A percentile compares a stretch with the other conserved stretches of the same genome.
These are phyloP conservation scores for Cydia amplana DNA, from an alignment of 1,140 invertebrate species.

Conservation along the genomic window DNA sequence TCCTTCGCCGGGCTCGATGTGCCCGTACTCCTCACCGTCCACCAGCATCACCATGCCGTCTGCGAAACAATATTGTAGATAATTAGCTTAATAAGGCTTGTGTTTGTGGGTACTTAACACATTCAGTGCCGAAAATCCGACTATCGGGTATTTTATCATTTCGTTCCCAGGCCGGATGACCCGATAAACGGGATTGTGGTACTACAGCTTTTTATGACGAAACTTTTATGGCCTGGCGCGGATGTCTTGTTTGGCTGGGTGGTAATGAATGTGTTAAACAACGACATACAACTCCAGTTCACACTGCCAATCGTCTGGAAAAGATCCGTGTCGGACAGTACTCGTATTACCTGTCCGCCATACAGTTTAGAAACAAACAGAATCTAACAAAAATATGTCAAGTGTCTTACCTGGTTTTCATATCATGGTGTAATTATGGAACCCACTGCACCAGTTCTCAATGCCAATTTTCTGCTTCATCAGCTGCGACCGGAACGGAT, in stretches of 20 bases:
- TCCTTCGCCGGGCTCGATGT: constrained; percentile 60
- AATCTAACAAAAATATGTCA: too few relatives aligned
- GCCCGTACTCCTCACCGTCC: constrained; percentile 63
- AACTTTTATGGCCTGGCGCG: too few relatives aligned
- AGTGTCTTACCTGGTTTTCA: constrained; percentile 81
- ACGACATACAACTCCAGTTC: too few relatives aligned
- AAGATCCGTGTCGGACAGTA: constrained; percentile 64
- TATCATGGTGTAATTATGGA: constrained; percentile 82
- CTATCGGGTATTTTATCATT: too few relatives aligned
- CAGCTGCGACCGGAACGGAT: constrained; percentile 59
- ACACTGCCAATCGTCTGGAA: constrained; percentile 65
- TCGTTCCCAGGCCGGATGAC: too few relatives aligned
- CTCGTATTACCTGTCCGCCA: constrained; percentile 64
- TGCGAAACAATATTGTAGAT: constrained; percentile 78
- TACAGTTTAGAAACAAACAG: constrained; percentile 49
- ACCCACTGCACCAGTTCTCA: constrained; percentile 81
- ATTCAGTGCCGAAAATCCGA: too few relatives aligned
- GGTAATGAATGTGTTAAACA: too few relatives aligned
- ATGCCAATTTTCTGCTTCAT: constrained; percentile 66
- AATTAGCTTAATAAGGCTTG: constrained; percentile 84
- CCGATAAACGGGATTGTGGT: too few relatives aligned
- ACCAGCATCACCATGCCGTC: constrained; percentile 64
- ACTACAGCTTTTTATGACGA: too few relatives aligned
- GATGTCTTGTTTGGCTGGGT: too few relatives aligned
- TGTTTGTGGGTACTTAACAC: too few relatives aligned